Evolutionary conservation across 35 echinoderm and acorn worm genomes (phyloP), one percentile per base, ranked within the genome.

Genomic region (Stichopus chloronotus): DNA sequence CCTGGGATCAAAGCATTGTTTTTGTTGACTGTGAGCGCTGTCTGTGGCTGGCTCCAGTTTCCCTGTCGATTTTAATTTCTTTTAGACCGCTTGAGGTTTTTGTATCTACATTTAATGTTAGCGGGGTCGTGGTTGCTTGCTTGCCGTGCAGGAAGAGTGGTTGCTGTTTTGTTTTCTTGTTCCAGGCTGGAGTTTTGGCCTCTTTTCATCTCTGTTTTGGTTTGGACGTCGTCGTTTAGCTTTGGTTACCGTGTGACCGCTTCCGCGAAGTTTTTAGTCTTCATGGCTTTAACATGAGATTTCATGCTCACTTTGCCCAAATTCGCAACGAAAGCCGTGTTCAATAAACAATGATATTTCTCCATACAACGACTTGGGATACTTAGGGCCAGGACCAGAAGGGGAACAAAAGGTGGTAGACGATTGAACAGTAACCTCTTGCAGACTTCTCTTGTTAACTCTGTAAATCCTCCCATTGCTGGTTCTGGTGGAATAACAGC

Each of bases 1-100:
- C 30, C 30, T 43, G 0, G 30, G 30, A 43, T 43, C 30, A 43
- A 43, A 43, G 30, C 30, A 43, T 43, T 43, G 30, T n/a, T n/a
- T n/a, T n/a, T n/a, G n/a, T n/a, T n/a, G n/a, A 76, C 71, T 76
- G 71, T 76, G 71, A 76, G 71, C 71, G 71, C 71, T 76, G 71
- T 76, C 4, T 76, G 71, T 76, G 71, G 71, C 71, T 76, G 71
- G 71, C 71, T 76, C 71, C 4, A 76, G 71, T 76, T 12, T 76
- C 24, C 11, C 71, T 23, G 24, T 76, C 24, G 11, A n/a, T 76
- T 76, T 76, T 12, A 14, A 12, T 76, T 76, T 76, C 11, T 76
- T 4, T 76, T 4, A 5, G 11, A 14, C 71, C 17, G 11, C 71
- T 12, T 76, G 4, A 4, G 5, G 71, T 76, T 76, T 76, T 4